Base-by-base conservation (phyloP, 2,888 invertebrate genomes). In the Thecocarcelia acutangulata region DNA sequence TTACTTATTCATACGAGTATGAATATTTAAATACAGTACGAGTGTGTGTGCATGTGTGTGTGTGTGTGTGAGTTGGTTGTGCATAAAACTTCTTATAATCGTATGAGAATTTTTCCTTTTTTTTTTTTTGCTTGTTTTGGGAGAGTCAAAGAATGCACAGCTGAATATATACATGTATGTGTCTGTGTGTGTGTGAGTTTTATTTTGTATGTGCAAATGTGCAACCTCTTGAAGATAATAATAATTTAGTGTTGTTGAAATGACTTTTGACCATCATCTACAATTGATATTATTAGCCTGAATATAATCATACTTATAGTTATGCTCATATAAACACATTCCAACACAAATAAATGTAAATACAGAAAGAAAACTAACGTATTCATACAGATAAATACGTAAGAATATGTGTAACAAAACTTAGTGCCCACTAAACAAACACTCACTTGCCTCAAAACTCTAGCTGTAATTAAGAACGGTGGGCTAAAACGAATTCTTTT, bases 161-260 rank as follows among this genome's bases (percentile, higher is more conserved):
- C n/a, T 44, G 54, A n/a, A n/a, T n/a, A n/a, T n/a, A n/a, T n/a
- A 54, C 50, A n/a, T n/a, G n/a, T n/a, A n/a, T 76, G 50, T 64
- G 46, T 61, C 68, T 33, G 13, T 52, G 17, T 73, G 44, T 63
- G 48, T 59, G 44, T 37, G 5, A 61, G 64, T 83, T 21, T 44
- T 2, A 48, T 19, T 40, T 12, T 69, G 50, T 54, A 13, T 66
- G 74, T 83, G 80, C 77, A 80, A 82, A 84, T 88, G 89, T 87
- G 87, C 88, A 90, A 89, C 90, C 90, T 90, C 90, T 90, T 87
- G 91, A 88, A 91, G 87, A 93, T 91, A 86, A 93, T 92, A 90
- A 90, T 91, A 91, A 91, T 91, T 91, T 91, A 91, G 90, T 91
- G 89, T 87, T 91, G 91, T 91, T 91, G 90, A 91, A 91, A 90